Conservation (phyloP, 2,113 vertebrate genomes). For the Cinclus mexicanus region DNA sequence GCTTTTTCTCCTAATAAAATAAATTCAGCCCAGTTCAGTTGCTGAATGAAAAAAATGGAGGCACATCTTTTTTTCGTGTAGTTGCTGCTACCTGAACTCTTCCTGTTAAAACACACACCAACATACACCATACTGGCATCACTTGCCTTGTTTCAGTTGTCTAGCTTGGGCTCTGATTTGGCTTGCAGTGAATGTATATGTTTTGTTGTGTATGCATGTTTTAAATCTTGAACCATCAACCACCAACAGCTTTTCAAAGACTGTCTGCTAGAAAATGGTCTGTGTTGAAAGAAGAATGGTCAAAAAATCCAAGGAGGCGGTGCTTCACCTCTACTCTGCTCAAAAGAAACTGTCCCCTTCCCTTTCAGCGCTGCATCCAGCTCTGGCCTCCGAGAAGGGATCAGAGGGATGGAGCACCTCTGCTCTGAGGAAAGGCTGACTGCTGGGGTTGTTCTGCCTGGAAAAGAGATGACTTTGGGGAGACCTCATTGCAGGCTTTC, state of each 20-base stretch:
- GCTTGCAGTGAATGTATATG: not conserved
- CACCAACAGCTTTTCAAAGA: not conserved
- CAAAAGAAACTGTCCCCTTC: not conserved
- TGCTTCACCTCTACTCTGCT: not conserved
- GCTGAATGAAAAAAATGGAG: not conserved
- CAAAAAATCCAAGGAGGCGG: not conserved
- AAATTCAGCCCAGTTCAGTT: not conserved
- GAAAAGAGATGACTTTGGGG: not conserved
- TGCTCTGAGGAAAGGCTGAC: not conserved
- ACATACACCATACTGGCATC: not conserved
- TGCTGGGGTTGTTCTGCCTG: not conserved
- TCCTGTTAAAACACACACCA: not conserved
- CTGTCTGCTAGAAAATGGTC: not conserved
- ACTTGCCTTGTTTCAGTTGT: not conserved
- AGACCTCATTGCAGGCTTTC: not conserved
- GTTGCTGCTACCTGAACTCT: not conserved
- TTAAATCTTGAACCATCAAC: not conserved
- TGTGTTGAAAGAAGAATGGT: not conserved
- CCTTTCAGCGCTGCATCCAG: not conserved
- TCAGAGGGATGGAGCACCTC: not conserved
- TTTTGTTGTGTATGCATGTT: not conserved
- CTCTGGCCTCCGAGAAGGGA: not conserved
- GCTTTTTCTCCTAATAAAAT: not conserved
- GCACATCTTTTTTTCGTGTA: rapidly evolving
- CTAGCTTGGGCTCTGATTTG: not conserved